Evolutionary conservation across 2,888 invertebrate genomes (phyloP).

Genomic region (Eugnorisma glareosa): DNA sequence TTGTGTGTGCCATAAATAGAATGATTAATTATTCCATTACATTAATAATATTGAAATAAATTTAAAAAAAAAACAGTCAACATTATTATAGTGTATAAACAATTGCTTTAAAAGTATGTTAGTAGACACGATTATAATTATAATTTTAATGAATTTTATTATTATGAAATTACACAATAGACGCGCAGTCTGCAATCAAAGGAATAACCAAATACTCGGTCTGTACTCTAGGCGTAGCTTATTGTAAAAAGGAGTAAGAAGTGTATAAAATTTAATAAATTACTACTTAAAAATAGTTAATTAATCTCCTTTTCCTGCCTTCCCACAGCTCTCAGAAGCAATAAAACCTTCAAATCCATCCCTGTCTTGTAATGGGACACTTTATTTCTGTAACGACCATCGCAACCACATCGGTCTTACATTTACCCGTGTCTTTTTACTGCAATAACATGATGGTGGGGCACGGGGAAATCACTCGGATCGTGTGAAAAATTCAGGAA

Average conservation of each 20-base stretch:
- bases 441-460: constrained; percentile 76
- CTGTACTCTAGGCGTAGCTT: no score
- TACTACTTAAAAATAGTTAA: neutral
- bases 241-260: neutral
- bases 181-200: neutral
- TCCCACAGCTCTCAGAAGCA: neutral
- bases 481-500: constrained; percentile 77
- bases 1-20: neutral
- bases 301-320: neutral
- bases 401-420: constrained; percentile 82
- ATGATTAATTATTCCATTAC: no score
- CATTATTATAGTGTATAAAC: no score
- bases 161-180: neutral
- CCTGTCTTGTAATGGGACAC: constrained; percentile 87
- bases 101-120: no score
- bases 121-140: no score
- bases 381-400: constrained; percentile 84
- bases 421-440: constrained; percentile 86
- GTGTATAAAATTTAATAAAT: neutral
- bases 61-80: neutral
- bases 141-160: neutral
- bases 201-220: no score
- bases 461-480: constrained; percentile 72
- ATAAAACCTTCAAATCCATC: constrained; percentile 70
- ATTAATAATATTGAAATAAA: neutral